These are phyloP conservation scores for Pocillopora grandis DNA, from an alignment of 92 coral and sea anemone species.

Conservation along the genomic window DNA sequence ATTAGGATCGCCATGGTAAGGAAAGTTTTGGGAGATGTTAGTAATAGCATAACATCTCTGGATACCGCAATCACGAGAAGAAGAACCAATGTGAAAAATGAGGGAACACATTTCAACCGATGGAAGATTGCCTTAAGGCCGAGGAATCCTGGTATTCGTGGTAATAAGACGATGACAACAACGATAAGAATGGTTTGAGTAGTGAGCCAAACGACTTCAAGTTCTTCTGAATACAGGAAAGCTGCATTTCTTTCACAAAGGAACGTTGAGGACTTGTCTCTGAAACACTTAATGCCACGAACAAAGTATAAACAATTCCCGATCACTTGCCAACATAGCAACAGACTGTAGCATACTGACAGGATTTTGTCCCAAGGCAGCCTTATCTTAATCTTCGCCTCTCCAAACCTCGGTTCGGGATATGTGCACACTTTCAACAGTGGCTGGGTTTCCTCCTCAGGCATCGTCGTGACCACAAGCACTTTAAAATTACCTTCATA, in stretches of 20 bases:
- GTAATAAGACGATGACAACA: not conserved
- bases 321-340: slow-evolving; percentile 9
- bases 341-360: not conserved
- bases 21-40: not conserved
- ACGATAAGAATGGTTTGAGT: not conserved
- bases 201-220: not conserved
- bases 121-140: not conserved
- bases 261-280: not conserved
- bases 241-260: slow-evolving; percentile 10
- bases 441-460: not conserved
- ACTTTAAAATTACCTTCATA: too few species aligned
- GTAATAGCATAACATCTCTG: not conserved
- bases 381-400: not conserved
- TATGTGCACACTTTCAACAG: not conserved
- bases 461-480: not conserved
- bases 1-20: not conserved
- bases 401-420: not conserved
- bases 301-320: slow-evolving; percentile 14
- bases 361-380: not conserved
- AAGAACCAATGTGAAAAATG: not conserved
- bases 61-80: not conserved
- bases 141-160: not conserved
- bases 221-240: not conserved
- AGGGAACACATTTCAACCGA: not conserved
- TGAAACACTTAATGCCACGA: not conserved